Percentiles rank a stretch among this genome's conserved stretches.
phyloP scores from a whole-genome alignment of 2,113 vertebrate genomes.

The Callorhinus ursinus region DNA sequence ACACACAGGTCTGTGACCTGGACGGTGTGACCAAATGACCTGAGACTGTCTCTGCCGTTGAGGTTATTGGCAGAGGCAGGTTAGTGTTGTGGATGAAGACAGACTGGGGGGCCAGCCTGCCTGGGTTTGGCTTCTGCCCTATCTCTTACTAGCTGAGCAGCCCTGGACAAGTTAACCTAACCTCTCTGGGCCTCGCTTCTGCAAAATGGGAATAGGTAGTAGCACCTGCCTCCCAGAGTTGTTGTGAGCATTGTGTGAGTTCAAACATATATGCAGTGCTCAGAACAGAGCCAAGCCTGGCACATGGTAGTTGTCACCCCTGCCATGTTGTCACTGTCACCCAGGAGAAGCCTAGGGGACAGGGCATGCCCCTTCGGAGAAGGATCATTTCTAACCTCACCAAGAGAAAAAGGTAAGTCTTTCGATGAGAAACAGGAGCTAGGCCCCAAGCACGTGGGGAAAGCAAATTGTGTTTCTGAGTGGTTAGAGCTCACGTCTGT shows the following conservation, averaged over 20 bases:
- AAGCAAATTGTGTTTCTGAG: not conserved
- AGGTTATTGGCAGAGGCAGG: not conserved
- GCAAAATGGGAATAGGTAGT: not conserved
- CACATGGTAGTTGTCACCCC: rapidly evolving
- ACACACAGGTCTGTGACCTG: not conserved
- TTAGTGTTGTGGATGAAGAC: not conserved
- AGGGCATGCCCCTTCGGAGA: not conserved
- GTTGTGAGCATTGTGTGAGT: not conserved
- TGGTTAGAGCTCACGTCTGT: not conserved
- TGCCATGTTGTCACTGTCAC: rapidly evolving
- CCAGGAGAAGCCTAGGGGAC: not conserved
- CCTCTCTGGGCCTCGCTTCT: not conserved
- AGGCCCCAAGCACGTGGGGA: not conserved
- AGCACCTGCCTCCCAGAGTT: too few species aligned
- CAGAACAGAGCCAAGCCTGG: not conserved
- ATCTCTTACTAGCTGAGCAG: not conserved
- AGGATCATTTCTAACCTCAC: not conserved
- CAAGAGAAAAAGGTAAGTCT: not conserved
- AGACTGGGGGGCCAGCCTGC: not conserved
- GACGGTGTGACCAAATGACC: not conserved
- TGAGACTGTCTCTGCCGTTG: not conserved
- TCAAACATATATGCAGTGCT: not conserved
- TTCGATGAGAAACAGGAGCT: not conserved
- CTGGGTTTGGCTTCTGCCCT: not conserved
- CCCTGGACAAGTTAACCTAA: not conserved